These are phyloP conservation scores for Lithodes maja DNA, from an alignment of 2,888 invertebrate species.

Conservation along the genomic window DNA sequence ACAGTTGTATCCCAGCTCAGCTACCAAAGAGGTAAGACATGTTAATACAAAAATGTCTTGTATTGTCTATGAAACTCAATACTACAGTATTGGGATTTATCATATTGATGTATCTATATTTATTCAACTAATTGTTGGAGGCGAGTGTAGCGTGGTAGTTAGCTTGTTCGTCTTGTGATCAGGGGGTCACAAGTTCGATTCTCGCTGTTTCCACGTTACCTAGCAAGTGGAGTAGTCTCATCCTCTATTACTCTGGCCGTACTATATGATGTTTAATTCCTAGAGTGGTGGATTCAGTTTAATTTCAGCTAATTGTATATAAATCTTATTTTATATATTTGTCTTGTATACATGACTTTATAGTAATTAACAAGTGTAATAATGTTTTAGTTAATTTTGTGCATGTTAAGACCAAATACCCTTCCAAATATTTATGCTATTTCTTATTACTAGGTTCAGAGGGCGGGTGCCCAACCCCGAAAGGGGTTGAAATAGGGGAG, in stretches of 20 bases:
- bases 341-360: not conserved
- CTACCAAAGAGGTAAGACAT: too few species aligned
- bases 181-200: not conserved
- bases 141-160: not conserved
- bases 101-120: not conserved
- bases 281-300: not conserved
- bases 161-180: slow-evolving; percentile 9
- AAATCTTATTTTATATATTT: not conserved
- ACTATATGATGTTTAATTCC: not conserved
- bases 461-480: too few species aligned
- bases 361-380: not conserved
- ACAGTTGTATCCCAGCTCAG: too few species aligned
- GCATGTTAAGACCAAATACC: not conserved
- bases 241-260: not conserved
- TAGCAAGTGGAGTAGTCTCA: not conserved
- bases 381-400: not conserved
- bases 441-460: too few species aligned
- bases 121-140: slow-evolving; percentile 1
- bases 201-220: slow-evolving; percentile 4
- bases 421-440: too few species aligned
- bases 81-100: too few species aligned
- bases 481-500: too few species aligned
- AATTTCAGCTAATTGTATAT: not conserved
- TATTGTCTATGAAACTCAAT: too few species aligned
- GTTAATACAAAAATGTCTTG: too few species aligned